Percentiles rank a stretch among this genome's conserved stretches.
Conservation (phyloP, 1,140 invertebrate genomes). For the Monochamus saltuarius region DNA sequence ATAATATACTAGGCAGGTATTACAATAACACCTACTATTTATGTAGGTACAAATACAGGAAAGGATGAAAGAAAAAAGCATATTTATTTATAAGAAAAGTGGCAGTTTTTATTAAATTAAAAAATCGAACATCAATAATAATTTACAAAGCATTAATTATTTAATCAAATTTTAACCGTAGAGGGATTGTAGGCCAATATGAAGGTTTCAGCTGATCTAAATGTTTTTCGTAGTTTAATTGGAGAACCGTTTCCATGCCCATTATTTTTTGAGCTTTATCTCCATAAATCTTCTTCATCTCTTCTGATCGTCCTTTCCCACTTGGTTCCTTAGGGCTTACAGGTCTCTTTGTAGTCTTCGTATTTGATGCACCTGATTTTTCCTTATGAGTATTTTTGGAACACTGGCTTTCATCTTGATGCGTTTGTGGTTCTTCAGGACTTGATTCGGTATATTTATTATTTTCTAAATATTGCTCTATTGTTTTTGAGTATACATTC, state of each 20-base stretch:
- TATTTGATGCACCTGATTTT: constrained; percentile 3
- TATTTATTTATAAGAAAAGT: too few species aligned
- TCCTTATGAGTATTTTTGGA: constrained; percentile 2
- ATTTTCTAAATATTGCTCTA: constrained; percentile 13
- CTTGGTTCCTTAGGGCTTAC: constrained; percentile 24
- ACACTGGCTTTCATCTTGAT: neutral
- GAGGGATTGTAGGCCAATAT: constrained; percentile 74
- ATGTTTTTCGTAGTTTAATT: constrained; percentile 65
- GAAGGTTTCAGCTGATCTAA: constrained; percentile 63
- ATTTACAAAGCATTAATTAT: too few species aligned
- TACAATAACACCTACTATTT: too few species aligned
- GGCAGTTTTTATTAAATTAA: too few species aligned
- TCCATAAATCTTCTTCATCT: constrained; percentile 58
- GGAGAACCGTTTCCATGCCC: constrained; percentile 72
- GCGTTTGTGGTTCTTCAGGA: neutral
- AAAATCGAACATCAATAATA: too few species aligned
- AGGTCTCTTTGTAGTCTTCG: constrained; percentile 4
- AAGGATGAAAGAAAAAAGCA: too few species aligned
- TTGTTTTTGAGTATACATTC: constrained; percentile 36
- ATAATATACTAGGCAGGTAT: too few species aligned
- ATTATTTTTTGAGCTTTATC: constrained; percentile 65
- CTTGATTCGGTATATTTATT: neutral
- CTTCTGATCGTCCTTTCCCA: constrained; percentile 29
- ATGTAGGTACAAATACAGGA: too few species aligned
- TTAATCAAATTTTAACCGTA: constrained; percentile 52